phyloP scores from a whole-genome alignment of 2,797 vertebrate species.

The Cirrhinus mrigala region DNA sequence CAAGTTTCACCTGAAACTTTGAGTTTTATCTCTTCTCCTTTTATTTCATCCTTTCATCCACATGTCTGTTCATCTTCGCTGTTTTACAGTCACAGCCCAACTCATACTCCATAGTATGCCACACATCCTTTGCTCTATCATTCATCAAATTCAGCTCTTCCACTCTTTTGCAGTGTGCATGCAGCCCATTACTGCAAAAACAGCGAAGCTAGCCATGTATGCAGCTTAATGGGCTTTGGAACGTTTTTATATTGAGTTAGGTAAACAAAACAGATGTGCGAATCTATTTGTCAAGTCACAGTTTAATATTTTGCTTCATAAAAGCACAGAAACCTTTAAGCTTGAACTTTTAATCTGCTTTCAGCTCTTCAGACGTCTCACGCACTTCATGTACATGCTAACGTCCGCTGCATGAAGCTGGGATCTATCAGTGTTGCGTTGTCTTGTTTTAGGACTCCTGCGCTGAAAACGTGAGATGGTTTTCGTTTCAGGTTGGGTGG shows the following conservation, averaged over 20 bases:
- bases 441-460: not conserved
- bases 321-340: conserved; percentile 10
- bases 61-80: not conserved
- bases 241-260: not conserved
- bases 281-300: conserved; percentile 8
- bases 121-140: conserved; percentile 15
- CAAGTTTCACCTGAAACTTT: conserved; percentile 49
- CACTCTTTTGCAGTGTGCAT: conserved; percentile 26
- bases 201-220: not conserved
- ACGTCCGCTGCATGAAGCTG: conserved; percentile 21
- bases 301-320: conserved; percentile 8
- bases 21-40: conserved; percentile 17
- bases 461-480: not conserved
- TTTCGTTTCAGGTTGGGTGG: not conserved
- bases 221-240: not conserved
- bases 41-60: conserved; percentile 21
- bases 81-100: conserved; percentile 13
- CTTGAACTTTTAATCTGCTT: conserved; percentile 30
- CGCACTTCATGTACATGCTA: not conserved
- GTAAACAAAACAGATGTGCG: not conserved
- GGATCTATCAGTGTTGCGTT: not conserved
- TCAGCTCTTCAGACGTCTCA: conserved; percentile 6
- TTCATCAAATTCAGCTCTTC: conserved; percentile 33
- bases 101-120: not conserved
- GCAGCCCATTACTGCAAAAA: conserved; percentile 3